These are phyloP conservation scores for Hyles euphorbiae DNA, from an alignment of 1,140 invertebrate species.

Conservation along the genomic window DNA sequence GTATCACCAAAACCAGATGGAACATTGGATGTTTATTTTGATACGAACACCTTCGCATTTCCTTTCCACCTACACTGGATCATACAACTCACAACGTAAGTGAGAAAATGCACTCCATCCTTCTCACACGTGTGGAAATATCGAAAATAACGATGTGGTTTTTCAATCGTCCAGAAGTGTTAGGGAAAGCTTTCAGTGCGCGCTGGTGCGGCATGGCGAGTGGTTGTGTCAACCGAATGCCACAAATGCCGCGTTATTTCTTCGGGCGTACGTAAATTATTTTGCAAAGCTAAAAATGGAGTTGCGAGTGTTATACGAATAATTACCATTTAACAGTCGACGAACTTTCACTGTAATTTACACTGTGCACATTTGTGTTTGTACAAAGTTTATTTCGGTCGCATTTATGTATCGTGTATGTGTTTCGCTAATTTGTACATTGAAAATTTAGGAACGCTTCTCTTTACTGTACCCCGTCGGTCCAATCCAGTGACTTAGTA, in stretches of 20 bases:
- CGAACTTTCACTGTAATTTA: slow-evolving; percentile 11
- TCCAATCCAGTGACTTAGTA: slow-evolving; percentile 60
- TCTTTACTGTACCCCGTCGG: slow-evolving; percentile 37
- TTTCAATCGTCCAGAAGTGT: slow-evolving; percentile 45
- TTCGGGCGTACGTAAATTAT: slow-evolving; percentile 25
- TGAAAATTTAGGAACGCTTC: not conserved
- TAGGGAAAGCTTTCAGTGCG: slow-evolving; percentile 61
- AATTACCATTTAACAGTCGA: slow-evolving; percentile 1
- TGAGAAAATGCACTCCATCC: slow-evolving; percentile 18
- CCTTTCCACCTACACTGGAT: slow-evolving; percentile 36
- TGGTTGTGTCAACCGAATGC: slow-evolving; percentile 34
- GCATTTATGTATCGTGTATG: slow-evolving; percentile 14
- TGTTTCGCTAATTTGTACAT: slow-evolving; percentile 24
- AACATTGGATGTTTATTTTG: slow-evolving; percentile 59
- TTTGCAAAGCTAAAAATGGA: slow-evolving; percentile 22
- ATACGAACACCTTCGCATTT: slow-evolving; percentile 55
- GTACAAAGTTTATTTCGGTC: slow-evolving; percentile 39
- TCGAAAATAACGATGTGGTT: slow-evolving; percentile 33
- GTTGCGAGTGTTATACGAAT: slow-evolving; percentile 12
- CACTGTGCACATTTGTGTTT: not conserved
- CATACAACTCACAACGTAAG: not conserved
- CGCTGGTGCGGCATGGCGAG: slow-evolving; percentile 49
- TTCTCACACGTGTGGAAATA: slow-evolving; percentile 30
- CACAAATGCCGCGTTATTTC: slow-evolving; percentile 35
- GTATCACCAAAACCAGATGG: slow-evolving; percentile 4